These are phyloP conservation scores for Antheraea assamensis DNA, from an alignment of 2,888 invertebrate species.

Conservation along the genomic window DNA sequence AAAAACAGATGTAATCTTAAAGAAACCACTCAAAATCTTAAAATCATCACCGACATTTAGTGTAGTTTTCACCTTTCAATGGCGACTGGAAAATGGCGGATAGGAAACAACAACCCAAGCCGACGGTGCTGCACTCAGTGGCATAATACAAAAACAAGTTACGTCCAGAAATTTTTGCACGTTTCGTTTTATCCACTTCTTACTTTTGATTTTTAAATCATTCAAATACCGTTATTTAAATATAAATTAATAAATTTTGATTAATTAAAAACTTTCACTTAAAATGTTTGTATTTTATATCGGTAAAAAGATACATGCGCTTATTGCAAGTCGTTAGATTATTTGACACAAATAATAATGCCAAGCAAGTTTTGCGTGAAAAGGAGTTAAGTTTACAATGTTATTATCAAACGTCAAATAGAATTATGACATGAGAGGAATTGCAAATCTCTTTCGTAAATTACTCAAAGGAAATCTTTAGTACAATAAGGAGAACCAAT, in stretches of 20 bases:
- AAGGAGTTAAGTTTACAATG: background rate
- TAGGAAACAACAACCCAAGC: conserved; percentile 91
- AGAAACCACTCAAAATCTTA: conserved; percentile 85
- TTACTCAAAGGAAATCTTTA: background rate
- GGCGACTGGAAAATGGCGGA: conserved; percentile 97
- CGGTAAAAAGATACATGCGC: background rate
- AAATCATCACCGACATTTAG: conserved; percentile 86
- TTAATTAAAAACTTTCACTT: background rate
- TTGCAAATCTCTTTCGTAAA: conserved; percentile 3
- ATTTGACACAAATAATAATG: background rate
- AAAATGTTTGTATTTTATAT: background rate
- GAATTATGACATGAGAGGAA: background rate
- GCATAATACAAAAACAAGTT: conserved; percentile 63
- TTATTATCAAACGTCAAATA: conserved; percentile 7
- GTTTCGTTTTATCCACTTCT: conserved; percentile 47
- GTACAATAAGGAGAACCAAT: background rate
- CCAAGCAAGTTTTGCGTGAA: background rate
- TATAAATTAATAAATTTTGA: background rate
- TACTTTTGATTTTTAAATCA: conserved; percentile 25
- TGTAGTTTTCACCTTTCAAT: conserved; percentile 94
- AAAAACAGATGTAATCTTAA: conserved; percentile 83
- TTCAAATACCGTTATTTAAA: background rate
- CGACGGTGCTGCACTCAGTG: conserved; percentile 83
- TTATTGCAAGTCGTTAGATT: background rate
- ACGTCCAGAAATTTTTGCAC: conserved; percentile 56